Percentiles rank a stretch among this genome's conserved stretches.
phyloP scores from a whole-genome alignment of 2,797 vertebrate genomes.

The Neopelma chrysocephalum region DNA sequence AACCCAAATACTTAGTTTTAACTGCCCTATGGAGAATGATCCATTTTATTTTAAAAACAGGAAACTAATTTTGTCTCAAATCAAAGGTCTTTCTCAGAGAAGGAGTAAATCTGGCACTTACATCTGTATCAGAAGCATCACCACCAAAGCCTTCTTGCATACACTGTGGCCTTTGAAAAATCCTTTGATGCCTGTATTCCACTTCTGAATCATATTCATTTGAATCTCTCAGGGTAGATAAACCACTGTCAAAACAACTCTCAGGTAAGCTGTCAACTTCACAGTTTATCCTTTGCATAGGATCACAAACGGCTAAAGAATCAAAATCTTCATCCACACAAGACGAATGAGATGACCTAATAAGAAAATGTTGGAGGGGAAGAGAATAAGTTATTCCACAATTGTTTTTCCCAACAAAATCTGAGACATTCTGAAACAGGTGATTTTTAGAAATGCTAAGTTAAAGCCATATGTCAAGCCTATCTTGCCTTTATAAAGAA shows the following conservation, averaged over 20 bases:
- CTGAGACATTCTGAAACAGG: neutral
- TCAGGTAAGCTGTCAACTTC: conserved; percentile 91
- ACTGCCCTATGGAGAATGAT: neutral
- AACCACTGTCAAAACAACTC: conserved; percentile 90
- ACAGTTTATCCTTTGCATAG: conserved; percentile 86
- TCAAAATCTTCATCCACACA: conserved; percentile 84
- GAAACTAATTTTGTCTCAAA: neutral
- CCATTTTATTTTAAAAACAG: neutral
- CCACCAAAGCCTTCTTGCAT: conserved; percentile 72
- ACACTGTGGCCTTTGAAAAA: conserved; percentile 63
- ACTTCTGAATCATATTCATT: conserved; percentile 89
- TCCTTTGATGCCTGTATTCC: conserved; percentile 78
- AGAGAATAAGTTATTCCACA: neutral
- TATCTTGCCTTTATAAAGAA: neutral
- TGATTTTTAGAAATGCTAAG: neutral
- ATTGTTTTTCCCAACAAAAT: neutral
- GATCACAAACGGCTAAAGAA: conserved; percentile 90
- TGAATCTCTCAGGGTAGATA: conserved; percentile 89
- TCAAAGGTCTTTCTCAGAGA: neutral
- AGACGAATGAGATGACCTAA: conserved; percentile 81
- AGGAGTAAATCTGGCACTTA: conserved; percentile 65
- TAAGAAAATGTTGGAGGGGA: neutral
- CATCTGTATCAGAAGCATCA: conserved; percentile 86
- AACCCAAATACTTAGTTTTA: neutral
- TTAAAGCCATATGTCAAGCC: neutral